Base-by-base conservation (phyloP, 2,113 vertebrate species). In the Burhinus oedicnemus region DNA sequence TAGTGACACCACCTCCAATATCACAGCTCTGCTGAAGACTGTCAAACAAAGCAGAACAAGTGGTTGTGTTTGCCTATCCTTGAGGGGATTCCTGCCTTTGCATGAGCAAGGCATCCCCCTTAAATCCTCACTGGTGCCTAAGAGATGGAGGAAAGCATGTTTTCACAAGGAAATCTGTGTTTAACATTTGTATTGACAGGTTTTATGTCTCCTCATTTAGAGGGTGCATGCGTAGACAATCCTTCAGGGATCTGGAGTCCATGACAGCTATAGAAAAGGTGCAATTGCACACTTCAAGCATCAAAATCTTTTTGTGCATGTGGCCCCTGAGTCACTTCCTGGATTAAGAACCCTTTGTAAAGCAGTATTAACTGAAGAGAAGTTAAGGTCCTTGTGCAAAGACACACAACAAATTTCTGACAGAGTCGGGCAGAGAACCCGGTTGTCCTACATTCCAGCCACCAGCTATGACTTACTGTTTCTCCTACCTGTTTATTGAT, bases 61-160 rank as follows among this genome's bases (percentile, higher is more conserved):
- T 0, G 0, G 13, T 47, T 0, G 0, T 45, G 44, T 64, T 58
- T 92, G 49, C 34, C 16, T 44, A 4, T 25, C 27, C 47, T 71
- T 1, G 0, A 71, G 65, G 14, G 27, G 8, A 66, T 58, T 81
- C 32, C 19, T 30, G 45, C 14, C 40, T 75, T 58, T 70, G 30
- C 6, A 26, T 23, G 55, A 78, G 14, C 0, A 1, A 82, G 8
- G 14, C 18, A 49, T 82, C 9, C 11, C 27, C 12, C 22, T 80
- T 42, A 25, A 54, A 82, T 38, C 66, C 66, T 58, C 21, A 6
- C 20, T 44, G 19, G 22, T 83, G n/a, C 15, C 17, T 32, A 20
- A 68, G 20, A 86, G 3, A 6, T 58, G 14, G 21, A 87, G 18
- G 34, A 57, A 75, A 66, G 9, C 49, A 22, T 8, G 10, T 52